Evolutionary conservation across 35 echinoderm and acorn worm genomes (phyloP).

Genomic region (Amphiura filiformis): DNA sequence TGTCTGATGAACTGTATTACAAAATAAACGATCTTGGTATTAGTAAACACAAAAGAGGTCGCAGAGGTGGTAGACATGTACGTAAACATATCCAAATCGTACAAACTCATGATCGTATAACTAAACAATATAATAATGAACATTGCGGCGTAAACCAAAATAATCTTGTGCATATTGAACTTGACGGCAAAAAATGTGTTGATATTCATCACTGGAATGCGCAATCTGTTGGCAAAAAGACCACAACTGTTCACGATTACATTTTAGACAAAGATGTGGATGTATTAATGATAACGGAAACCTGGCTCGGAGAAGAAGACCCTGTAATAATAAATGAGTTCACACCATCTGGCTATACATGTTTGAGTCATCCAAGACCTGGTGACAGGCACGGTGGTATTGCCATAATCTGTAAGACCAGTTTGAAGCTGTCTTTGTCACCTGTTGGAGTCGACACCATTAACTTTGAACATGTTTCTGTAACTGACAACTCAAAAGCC

Average conservation of each 20-base stretch:
- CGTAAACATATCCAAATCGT: background rate
- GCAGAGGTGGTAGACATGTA: background rate
- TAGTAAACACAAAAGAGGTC: background rate
- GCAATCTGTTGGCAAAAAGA: background rate
- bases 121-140: background rate
- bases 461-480: slow-evolving; percentile 33
- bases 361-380: slow-evolving; percentile 17
- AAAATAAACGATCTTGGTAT: background rate
- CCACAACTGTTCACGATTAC: background rate
- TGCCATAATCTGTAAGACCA: background rate
- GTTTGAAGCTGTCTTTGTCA: background rate
- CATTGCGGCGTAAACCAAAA: background rate
- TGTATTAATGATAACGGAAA: slow-evolving; percentile 29
- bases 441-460: background rate
- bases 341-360: slow-evolving; percentile 44
- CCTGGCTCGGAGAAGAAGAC: slow-evolving; percentile 40
- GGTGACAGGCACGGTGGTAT: slow-evolving; percentile 15
- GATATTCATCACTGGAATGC: background rate
- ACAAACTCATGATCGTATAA: background rate
- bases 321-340: slow-evolving; percentile 36
- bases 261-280: slow-evolving; percentile 26
- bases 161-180: background rate
- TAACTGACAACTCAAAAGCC: background rate
- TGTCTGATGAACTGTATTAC: background rate
- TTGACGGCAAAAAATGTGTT: background rate